A percentile compares a stretch with the other conserved stretches of the same genome.
These are phyloP conservation scores for Oxycera nigricornis DNA, from an alignment of 2,888 invertebrate genomes.

Conservation along the genomic window DNA sequence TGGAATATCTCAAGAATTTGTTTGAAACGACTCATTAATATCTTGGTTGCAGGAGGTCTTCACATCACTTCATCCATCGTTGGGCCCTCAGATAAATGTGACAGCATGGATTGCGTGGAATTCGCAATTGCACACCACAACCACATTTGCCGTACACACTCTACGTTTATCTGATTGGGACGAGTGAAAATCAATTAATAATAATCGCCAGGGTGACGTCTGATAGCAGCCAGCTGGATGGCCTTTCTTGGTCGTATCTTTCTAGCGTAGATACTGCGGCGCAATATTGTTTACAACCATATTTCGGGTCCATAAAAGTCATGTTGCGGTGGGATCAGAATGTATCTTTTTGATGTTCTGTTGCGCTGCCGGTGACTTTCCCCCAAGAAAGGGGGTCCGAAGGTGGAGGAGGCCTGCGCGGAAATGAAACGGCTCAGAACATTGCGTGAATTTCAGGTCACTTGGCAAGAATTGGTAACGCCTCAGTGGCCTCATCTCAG, in stretches of 20 bases:
- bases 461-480: background rate
- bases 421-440: too few species aligned
- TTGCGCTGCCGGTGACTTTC: too few species aligned
- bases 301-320: background rate
- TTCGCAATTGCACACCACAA: slow-evolving; percentile 47
- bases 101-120: slow-evolving; percentile 51
- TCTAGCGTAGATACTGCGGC: background rate
- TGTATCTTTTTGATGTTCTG: background rate
- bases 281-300: background rate
- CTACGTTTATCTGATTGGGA: slow-evolving; percentile 44
- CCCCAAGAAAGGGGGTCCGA: too few species aligned
- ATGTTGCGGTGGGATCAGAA: background rate
- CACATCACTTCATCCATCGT: slow-evolving; percentile 48
- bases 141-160: slow-evolving; percentile 31
- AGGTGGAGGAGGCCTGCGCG: background rate
- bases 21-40: slow-evolving; percentile 45
- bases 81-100: slow-evolving; percentile 51
- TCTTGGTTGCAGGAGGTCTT: slow-evolving; percentile 52
- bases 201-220: slow-evolving; percentile 37
- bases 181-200: slow-evolving; percentile 47
- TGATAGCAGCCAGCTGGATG: slow-evolving; percentile 38
- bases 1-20: slow-evolving; percentile 23
- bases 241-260: background rate
- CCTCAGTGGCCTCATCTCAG: slow-evolving; percentile 9
- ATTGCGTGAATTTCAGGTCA: slow-evolving; percentile 23